phyloP scores from a whole-genome alignment of 2,888 invertebrate genomes.

The Hyposoter didymator region DNA sequence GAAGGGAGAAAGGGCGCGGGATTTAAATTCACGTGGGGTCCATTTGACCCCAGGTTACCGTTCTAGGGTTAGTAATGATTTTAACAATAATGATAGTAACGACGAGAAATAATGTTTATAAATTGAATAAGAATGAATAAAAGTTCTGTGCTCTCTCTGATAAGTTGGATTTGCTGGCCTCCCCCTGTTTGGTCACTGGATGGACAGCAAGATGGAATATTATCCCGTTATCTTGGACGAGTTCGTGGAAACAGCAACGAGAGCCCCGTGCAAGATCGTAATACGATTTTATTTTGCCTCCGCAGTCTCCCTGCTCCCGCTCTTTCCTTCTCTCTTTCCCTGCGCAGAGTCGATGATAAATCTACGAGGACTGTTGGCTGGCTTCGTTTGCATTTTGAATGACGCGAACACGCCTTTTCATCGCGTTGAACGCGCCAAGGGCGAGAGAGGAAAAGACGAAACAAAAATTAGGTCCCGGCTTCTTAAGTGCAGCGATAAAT shows the following conservation, averaged over 20 bases:
- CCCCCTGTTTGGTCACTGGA: slow-evolving; percentile 54
- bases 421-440: background rate
- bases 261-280: slow-evolving; percentile 61
- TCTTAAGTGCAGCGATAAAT: slow-evolving; percentile 11
- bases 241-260: slow-evolving; percentile 69
- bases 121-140: background rate
- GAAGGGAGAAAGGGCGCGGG: no score
- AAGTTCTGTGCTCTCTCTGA: background rate
- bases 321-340: slow-evolving; percentile 1
- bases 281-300: slow-evolving; percentile 59
- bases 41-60: no score
- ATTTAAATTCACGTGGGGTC: no score
- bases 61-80: no score
- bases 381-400: slow-evolving; percentile 49
- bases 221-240: slow-evolving; percentile 70
- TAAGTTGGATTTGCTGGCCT: background rate
- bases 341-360: slow-evolving; percentile 42
- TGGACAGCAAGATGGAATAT: slow-evolving; percentile 67
- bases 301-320: slow-evolving; percentile 28
- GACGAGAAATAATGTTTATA: background rate
- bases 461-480: slow-evolving; percentile 16
- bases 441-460: background rate
- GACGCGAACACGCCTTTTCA: slow-evolving; percentile 51
- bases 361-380: slow-evolving; percentile 43
- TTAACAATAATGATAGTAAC: background rate